These are phyloP conservation scores for Anas georgica DNA, from an alignment of 2,797 vertebrate species.

Conservation along the genomic window DNA sequence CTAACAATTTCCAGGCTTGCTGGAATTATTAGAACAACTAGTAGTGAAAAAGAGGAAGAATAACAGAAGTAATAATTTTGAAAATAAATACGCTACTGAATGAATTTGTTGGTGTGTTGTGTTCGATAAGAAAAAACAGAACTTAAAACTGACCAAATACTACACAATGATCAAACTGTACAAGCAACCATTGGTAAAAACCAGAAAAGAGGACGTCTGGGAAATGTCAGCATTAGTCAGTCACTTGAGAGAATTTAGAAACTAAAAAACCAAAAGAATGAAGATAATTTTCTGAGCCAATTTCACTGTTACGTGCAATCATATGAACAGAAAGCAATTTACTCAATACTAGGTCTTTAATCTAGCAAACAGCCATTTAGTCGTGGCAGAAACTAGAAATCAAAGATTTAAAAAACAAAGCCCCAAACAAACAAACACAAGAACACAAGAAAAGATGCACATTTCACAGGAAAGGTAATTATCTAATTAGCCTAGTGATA, in stretches of 20 bases:
- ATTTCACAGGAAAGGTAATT: not conserved
- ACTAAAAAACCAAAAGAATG: not conserved
- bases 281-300: not conserved
- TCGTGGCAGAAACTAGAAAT: not conserved
- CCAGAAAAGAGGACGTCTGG: not conserved
- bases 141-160: not conserved
- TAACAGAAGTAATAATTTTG: not conserved
- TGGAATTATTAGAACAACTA: not conserved
- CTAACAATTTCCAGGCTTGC: not conserved
- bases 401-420: too few relatives aligned
- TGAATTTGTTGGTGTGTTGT: not conserved
- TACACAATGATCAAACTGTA: not conserved
- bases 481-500: not conserved
- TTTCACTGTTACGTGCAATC: not conserved
- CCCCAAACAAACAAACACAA: not conserved
- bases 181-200: not conserved
- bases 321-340: not conserved
- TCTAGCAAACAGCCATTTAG: not conserved
- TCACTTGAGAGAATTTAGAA: not conserved
- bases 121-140: not conserved
- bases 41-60: not conserved
- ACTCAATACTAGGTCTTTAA: not conserved
- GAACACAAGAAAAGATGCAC: not conserved
- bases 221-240: not conserved
- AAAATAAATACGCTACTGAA: not conserved